These are phyloP conservation scores for Eupithecia centaureata DNA, from an alignment of 2,888 invertebrate species.

Conservation along the genomic window DNA sequence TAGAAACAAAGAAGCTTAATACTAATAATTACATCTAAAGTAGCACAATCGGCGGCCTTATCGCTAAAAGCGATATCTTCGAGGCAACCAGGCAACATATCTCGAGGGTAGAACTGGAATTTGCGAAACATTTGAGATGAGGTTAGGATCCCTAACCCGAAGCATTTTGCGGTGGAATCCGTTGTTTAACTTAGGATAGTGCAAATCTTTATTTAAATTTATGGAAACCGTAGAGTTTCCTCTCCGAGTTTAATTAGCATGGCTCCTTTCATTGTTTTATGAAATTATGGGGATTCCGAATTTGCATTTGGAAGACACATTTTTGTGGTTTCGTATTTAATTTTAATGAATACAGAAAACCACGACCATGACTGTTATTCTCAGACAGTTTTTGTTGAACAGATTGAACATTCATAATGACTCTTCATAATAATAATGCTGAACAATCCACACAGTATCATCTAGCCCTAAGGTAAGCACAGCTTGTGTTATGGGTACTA, in stretches of 20 bases:
- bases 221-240: constrained; percentile 17
- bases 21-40: no score
- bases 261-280: constrained; percentile 4
- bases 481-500: no score
- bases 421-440: not conserved
- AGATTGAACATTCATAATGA: not conserved
- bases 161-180: constrained; percentile 15
- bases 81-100: no score
- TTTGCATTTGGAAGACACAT: not conserved
- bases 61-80: no score
- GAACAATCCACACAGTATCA: no score
- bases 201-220: constrained; percentile 20
- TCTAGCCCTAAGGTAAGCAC: no score
- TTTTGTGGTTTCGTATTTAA: not conserved
- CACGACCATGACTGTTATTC: not conserved
- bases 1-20: no score
- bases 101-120: constrained; percentile 5
- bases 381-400: not conserved
- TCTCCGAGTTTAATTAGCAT: not conserved
- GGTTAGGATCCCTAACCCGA: constrained; percentile 8
- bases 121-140: constrained; percentile 6
- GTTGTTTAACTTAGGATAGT: constrained; percentile 15
- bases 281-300: not conserved
- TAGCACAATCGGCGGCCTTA: no score
- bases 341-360: not conserved